Percentiles rank a stretch among this genome's conserved stretches.
Evolutionary conservation across 2,797 vertebrate genomes (phyloP).

Genomic region (Myotis myotis): DNA sequence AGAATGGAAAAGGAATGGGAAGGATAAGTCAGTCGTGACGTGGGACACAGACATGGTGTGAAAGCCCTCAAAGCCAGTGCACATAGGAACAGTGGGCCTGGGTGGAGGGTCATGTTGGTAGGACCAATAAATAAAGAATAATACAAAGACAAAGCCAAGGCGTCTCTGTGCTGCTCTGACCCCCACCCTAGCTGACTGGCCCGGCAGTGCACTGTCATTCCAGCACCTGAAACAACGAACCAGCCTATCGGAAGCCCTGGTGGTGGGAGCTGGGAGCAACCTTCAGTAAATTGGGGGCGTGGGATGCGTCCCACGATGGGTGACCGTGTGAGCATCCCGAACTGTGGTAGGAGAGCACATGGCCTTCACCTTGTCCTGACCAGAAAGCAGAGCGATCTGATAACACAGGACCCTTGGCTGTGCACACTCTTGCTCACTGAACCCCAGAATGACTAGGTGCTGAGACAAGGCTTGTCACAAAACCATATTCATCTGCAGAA

Average conservation of each 20-base stretch:
- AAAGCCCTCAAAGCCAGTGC: constrained; percentile 83
- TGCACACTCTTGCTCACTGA: background rate
- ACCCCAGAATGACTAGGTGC: background rate
- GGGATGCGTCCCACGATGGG: background rate
- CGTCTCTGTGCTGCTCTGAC: constrained; percentile 40
- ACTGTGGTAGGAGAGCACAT: background rate
- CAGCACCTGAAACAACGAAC: background rate
- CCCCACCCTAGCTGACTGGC: background rate
- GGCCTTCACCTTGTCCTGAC: background rate
- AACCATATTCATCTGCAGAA: background rate
- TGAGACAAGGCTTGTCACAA: background rate
- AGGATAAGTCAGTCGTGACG: constrained; percentile 55
- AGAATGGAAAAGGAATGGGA: constrained; percentile 65
- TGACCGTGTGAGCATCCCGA: background rate
- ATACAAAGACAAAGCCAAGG: constrained; percentile 83
- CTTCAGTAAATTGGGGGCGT: background rate
- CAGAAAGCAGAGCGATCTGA: background rate
- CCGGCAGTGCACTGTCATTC: background rate
- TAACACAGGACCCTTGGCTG: background rate
- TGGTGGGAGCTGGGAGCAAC: background rate
- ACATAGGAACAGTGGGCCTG: constrained; percentile 88
- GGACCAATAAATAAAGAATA: constrained; percentile 93
- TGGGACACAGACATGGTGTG: constrained; percentile 81
- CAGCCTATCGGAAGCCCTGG: background rate
- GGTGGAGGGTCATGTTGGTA: constrained; percentile 93